phyloP scores from a whole-genome alignment of 2,888 invertebrate genomes.

The Agrochola circellaris region DNA sequence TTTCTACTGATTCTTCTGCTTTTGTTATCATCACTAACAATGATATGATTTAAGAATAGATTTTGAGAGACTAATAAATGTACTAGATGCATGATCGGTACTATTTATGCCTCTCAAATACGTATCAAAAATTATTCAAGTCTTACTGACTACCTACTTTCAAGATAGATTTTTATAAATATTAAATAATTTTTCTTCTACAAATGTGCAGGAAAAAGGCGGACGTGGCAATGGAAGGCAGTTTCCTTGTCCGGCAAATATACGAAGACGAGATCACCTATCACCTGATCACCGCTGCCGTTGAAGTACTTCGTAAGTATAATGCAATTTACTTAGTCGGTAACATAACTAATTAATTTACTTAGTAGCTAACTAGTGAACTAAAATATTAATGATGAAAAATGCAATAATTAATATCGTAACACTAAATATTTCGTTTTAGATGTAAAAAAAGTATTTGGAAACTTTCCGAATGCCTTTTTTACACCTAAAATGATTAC shows the following conservation, averaged over 20 bases:
- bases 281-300: slow-evolving; percentile 97
- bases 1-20: not conserved
- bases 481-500: too few species aligned
- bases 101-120: not conserved
- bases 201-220: slow-evolving; percentile 94
- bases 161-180: not conserved
- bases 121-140: too few species aligned
- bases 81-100: not conserved
- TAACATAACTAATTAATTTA: too few species aligned
- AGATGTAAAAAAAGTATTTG: too few species aligned
- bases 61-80: not conserved
- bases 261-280: slow-evolving; percentile 99
- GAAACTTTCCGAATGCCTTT: too few species aligned
- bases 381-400: too few species aligned
- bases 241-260: slow-evolving; percentile 97
- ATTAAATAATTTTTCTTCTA: not conserved
- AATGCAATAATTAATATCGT: too few species aligned
- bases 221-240: slow-evolving; percentile 98
- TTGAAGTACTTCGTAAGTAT: slow-evolving; percentile 95
- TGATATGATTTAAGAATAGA: not conserved
- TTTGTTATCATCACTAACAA: not conserved
- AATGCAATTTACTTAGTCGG: too few species aligned
- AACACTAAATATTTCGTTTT: too few species aligned
- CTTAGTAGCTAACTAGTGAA: too few species aligned
- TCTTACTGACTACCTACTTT: not conserved